A percentile compares a stretch with the other conserved stretches of the same genome.
phyloP scores from a whole-genome alignment of 2,797 vertebrate genomes.

The Hapalemur alaotrensis region DNA sequence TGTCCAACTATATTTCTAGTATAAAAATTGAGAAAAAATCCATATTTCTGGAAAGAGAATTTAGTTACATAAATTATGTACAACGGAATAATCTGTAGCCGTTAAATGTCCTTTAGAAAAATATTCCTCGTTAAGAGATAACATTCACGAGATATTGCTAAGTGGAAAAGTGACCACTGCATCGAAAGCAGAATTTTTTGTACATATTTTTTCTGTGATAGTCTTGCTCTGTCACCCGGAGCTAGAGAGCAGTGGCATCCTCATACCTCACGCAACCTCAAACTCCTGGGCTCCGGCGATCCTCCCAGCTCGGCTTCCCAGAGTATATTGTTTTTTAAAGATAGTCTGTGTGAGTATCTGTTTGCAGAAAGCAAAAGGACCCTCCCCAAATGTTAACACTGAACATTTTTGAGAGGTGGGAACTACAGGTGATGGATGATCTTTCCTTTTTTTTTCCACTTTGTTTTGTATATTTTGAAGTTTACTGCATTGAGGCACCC shows the following conservation, averaged over 20 bases:
- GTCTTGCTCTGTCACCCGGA: too few species aligned
- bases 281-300: too few species aligned
- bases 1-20: neutral
- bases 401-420: neutral
- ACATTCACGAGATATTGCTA: neutral
- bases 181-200: neutral
- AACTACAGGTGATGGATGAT: neutral
- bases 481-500: neutral
- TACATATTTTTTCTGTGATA: too few species aligned
- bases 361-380: neutral
- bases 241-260: too few species aligned
- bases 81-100: neutral
- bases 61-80: neutral
- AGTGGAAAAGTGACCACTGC: neutral
- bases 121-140: neutral
- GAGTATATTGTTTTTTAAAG: neutral
- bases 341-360: neutral
- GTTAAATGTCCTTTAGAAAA: neutral
- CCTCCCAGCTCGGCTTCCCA: too few species aligned
- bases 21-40: neutral
- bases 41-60: neutral
- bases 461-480: neutral
- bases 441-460: neutral
- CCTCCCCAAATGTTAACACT: neutral
- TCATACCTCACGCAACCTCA: too few species aligned